Evolutionary conservation across 2,888 invertebrate genomes (phyloP), one percentile per base, ranked within the genome.

Genomic region (Toxonevra muliebris): DNA sequence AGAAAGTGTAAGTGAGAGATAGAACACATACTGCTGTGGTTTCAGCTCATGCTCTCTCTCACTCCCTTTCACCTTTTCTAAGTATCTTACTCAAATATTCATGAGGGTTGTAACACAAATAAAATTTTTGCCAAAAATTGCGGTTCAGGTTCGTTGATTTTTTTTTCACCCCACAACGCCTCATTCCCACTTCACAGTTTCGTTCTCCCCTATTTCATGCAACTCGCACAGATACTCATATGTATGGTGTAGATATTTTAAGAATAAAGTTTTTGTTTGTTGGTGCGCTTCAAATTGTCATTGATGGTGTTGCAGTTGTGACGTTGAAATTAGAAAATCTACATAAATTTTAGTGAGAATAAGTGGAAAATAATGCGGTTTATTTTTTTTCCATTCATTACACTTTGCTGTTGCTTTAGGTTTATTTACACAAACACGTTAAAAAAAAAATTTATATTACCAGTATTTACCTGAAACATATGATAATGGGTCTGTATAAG

Each of bases 81-180:
- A 30, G 30, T 30, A 30, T 7, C 30, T 30, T 76, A 74, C 74
- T 79, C 79, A 79, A 79, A 79, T 79, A 79, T 79, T 79, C 79
- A 79, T 80, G 79, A 79, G 79, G 80, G 80, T 79, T 79, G 80
- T 79, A 55, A 53, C 62, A 54, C 41, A 69, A 69, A 69, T 62
- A 65, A 61, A 69, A 69, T 69, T 69, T 60, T 30, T 69, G 65
- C 52, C 69, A 61, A 70, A 77, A 77, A 76, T 76, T 80, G 77
- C 73, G 79, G 79, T 79, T 80, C 80, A 80, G 79, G 76, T 79
- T 80, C 77, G 79, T 67, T 79, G 79, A 71, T 72, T 74, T 72
- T 65, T 66, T 15, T 54, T 41, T 55, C 42, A 41, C 48, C 20
- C 45, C 63, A 30, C 58, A 65, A 66, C 62, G 30, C 5, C 11